Conservation (phyloP, 92 coral and sea anemone genomes). For the Zoanthus solanderi region DNA sequence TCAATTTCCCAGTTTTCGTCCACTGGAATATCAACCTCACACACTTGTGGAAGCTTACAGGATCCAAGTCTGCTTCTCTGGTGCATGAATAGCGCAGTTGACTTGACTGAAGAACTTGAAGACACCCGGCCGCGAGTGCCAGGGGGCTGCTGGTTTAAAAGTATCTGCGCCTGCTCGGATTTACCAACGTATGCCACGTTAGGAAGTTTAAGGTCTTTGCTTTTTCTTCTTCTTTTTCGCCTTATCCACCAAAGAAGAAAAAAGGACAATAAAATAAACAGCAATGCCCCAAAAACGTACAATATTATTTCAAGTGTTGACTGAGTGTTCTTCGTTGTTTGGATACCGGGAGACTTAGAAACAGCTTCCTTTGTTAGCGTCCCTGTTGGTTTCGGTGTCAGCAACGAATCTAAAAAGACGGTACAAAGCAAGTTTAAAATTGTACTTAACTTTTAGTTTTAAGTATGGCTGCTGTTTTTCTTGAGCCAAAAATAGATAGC, state of each 20-base stretch:
- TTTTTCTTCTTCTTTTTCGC: slow-evolving; percentile 7
- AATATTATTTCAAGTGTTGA: slow-evolving; percentile 1
- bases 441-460: not conserved
- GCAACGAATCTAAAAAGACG: not conserved
- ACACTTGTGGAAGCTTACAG: slow-evolving; percentile 54
- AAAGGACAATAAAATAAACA: not conserved
- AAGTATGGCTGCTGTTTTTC: not conserved
- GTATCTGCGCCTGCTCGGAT: slow-evolving; percentile 25
- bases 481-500: not conserved
- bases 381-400: not conserved
- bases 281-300: slow-evolving; percentile 23
- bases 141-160: not conserved
- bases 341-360: not conserved
- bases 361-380: not conserved
- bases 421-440: not conserved
- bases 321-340: not conserved
- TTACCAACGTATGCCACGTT: not conserved
- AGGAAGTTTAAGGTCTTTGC: slow-evolving; percentile 1
- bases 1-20: slow-evolving; percentile 93
- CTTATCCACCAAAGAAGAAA: slow-evolving; percentile 7
- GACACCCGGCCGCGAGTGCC: slow-evolving; percentile 2
- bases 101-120: slow-evolving; percentile 13
- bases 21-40: slow-evolving; percentile 77
- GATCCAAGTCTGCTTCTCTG: slow-evolving; percentile 34
- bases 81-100: slow-evolving; percentile 12